These are phyloP conservation scores for Ethmia dodecea DNA, from an alignment of 2,888 invertebrate species.

Conservation along the genomic window DNA sequence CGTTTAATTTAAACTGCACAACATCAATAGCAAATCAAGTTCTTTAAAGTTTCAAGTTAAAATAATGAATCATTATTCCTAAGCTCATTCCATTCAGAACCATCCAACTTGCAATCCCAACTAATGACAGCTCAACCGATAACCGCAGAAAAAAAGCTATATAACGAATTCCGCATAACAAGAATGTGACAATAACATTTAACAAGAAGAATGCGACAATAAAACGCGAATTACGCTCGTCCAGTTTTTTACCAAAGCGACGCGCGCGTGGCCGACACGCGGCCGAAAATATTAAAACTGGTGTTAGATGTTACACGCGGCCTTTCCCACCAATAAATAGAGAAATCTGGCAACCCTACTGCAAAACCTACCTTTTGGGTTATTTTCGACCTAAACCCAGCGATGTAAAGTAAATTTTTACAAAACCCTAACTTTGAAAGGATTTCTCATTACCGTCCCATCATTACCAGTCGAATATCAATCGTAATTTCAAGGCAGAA, in stretches of 20 bases:
- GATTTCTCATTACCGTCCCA: no score
- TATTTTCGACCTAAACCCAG: conserved; percentile 19
- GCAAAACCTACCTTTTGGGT: conserved; percentile 15
- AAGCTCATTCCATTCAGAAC: conserved; percentile 32
- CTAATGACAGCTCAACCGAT: conserved; percentile 48
- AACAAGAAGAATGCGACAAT: conserved; percentile 69
- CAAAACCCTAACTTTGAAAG: no score
- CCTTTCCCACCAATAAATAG: conserved; percentile 76
- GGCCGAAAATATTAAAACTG: conserved; percentile 74
- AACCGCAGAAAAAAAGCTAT: conserved; percentile 40
- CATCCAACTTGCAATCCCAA: conserved; percentile 52
- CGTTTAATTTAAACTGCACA: no score
- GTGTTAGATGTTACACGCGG: conserved; percentile 76
- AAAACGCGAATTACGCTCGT: conserved; percentile 70
- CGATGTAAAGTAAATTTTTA: conserved; percentile 2
- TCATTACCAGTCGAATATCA: conserved; percentile 19
- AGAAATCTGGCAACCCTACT: conserved; percentile 58
- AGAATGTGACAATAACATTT: conserved; percentile 60
- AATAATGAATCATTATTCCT: no score
- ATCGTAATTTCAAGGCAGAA: conserved; percentile 10
- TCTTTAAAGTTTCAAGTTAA: no score
- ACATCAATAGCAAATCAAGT: no score
- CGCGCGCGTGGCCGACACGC: conserved; percentile 62
- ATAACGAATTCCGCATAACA: conserved; percentile 15
- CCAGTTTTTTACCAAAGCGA: conserved; percentile 73